Percentiles rank a stretch among this genome's conserved stretches.
These are phyloP conservation scores for Agrypnia vestita DNA, from an alignment of 1,140 invertebrate genomes.

Conservation along the genomic window DNA sequence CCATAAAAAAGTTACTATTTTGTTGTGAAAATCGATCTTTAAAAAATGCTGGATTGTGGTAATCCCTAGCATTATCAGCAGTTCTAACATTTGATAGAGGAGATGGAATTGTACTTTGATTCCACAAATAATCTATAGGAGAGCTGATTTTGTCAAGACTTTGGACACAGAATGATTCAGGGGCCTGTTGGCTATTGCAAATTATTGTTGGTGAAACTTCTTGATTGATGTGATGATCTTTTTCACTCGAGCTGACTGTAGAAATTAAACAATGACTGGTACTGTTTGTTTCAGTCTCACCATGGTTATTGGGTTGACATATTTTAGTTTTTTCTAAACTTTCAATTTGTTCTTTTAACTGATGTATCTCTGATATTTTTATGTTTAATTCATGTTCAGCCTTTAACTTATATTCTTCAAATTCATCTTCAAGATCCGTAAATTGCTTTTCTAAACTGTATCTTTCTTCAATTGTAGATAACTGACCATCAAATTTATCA, in stretches of 20 bases:
- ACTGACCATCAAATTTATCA: conserved; percentile 65
- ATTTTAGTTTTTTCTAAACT: conserved; percentile 62
- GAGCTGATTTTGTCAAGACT: conserved; percentile 63
- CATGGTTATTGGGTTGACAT: background rate
- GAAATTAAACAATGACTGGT: background rate
- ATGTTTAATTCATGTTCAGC: conserved; percentile 68
- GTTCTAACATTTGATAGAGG: conserved; percentile 58
- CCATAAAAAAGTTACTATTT: conserved; percentile 37
- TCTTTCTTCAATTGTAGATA: conserved; percentile 85
- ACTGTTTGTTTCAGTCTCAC: background rate
- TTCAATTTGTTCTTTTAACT: conserved; percentile 72
- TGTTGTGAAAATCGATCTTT: conserved; percentile 49
- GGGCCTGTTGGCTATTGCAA: conserved; percentile 12
- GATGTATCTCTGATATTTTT: conserved; percentile 74
- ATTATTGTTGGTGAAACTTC: background rate
- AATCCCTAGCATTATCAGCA: conserved; percentile 58
- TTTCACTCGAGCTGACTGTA: background rate
- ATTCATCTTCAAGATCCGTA: conserved; percentile 81
- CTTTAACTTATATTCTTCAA: conserved; percentile 73
- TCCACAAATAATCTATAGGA: conserved; percentile 70
- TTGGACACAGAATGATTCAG: conserved; percentile 4
- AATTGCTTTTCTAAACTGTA: conserved; percentile 83
- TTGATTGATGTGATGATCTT: conserved; percentile 1
- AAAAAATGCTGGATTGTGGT: conserved; percentile 62
- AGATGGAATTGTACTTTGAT: conserved; percentile 69